Evolutionary conservation across 2,888 invertebrate genomes (phyloP), one percentile per base, ranked within the genome.

Genomic region (Arrhopalites spinosus): DNA sequence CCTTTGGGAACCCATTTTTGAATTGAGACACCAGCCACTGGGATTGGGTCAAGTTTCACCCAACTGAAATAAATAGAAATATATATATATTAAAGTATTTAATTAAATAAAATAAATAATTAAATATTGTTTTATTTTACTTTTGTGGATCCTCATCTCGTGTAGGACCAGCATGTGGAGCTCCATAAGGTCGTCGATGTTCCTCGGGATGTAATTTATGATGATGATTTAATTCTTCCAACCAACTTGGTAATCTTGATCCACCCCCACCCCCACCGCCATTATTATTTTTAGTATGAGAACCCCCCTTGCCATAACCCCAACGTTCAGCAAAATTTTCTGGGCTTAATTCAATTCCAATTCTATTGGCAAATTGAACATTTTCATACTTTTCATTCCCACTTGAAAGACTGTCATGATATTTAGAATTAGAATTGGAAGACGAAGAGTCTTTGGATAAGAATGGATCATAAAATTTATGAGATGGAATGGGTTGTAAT

Each of bases 1-100:
- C 81, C 81, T 73, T 82, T 81, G 2, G 82, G 82, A 3, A 81
- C 82, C 82, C 82, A 82, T 75, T 82, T 82, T 1, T 81, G 81
- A 27, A 82, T 82, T 1, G 78, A 73, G 17, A 81, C 81, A 30
- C 80, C 81, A 61, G 81, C 78, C 2, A 81, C 81, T 29, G 81
- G 80, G 30, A 82, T 80, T 11, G 82, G 79, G 2, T 82, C 82
- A 17, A 82, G 72, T 75, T 82, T 82, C 15, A 81, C 82, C 82
- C 82, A 82, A 53, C 36, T 36, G 36, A 7, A 36, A 36, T 7
- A 36, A 36, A 36, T 7, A 36, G 3, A 36, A 36, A 7, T 36
- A 36, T 7, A 36, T 7, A 36, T 11, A 36, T 11, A 36, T 36
- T 11, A 36, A 3, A 36, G 36, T 7, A 7, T 36, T 36, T 36